Conservation (phyloP, 2,113 vertebrate genomes). For the Heteronetta atricapilla region DNA sequence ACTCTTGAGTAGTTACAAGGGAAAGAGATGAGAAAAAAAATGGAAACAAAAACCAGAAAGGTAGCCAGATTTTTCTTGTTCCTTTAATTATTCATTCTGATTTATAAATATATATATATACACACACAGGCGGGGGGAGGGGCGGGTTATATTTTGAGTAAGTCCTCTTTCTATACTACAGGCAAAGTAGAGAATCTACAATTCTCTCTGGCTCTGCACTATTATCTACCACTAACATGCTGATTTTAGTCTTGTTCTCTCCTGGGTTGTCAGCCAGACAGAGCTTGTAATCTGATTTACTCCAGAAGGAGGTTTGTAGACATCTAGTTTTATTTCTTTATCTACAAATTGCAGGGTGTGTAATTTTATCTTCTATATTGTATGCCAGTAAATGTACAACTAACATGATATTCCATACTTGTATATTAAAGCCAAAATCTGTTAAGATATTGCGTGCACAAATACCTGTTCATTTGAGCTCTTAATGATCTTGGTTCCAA, state of each 20-base stretch:
- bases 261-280: conserved; percentile 1
- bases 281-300: conserved; percentile 37
- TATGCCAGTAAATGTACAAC: conserved; percentile 36
- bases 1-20: not conserved
- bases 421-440: not conserved
- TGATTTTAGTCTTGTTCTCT: not conserved
- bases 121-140: too few relatives aligned
- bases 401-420: conserved; percentile 25
- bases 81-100: not conserved
- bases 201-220: not conserved
- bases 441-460: not conserved
- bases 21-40: not conserved
- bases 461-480: not conserved
- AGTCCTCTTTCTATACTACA: not conserved
- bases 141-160: not conserved
- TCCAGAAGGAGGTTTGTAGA: conserved; percentile 34
- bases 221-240: not conserved
- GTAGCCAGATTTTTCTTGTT: not conserved
- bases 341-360: conserved; percentile 2
- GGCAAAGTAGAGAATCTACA: not conserved
- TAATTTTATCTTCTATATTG: conserved; percentile 38
- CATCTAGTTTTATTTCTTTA: conserved; percentile 45
- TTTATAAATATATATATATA: not conserved
- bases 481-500: not conserved
- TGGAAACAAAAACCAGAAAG: not conserved